Evolutionary conservation across 2,797 vertebrate species (phyloP).

Genomic region (Merluccius polli): DNA sequence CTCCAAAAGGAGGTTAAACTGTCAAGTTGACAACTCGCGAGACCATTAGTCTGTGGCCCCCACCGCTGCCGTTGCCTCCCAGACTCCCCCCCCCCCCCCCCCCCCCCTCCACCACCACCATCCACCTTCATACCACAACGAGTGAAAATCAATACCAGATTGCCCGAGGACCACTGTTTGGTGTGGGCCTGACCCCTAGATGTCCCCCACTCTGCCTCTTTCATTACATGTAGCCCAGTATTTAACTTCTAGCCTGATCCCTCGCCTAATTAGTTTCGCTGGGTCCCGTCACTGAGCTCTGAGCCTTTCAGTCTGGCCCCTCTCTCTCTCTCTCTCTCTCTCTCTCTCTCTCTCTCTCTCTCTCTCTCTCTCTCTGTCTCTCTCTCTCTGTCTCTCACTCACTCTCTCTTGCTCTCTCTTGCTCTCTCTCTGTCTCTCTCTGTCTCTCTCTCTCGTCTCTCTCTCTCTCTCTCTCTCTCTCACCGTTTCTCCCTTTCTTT

Average conservation of each 20-base stretch:
- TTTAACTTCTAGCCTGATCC: slow-evolving; percentile 90
- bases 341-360: slow-evolving; percentile 7
- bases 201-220: slow-evolving; percentile 82
- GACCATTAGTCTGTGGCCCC: slow-evolving; percentile 65
- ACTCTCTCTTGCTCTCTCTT: slow-evolving; percentile 17
- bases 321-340: slow-evolving; percentile 24
- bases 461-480: slow-evolving; percentile 21
- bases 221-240: slow-evolving; percentile 81
- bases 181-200: slow-evolving; percentile 82
- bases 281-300: slow-evolving; percentile 68
- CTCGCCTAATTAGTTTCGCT: slow-evolving; percentile 87
- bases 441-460: background rate
- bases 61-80: slow-evolving; percentile 65
- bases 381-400: slow-evolving; percentile 17
- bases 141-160: slow-evolving; percentile 86
- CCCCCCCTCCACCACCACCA: slow-evolving; percentile 41
- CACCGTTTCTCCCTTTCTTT: slow-evolving; percentile 14
- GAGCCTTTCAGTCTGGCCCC: slow-evolving; percentile 55
- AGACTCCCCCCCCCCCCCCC: slow-evolving; percentile 44
- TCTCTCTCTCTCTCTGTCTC: slow-evolving; percentile 9
- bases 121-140: slow-evolving; percentile 74
- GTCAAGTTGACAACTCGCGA: slow-evolving; percentile 79
- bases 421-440: slow-evolving; percentile 6
- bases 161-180: slow-evolving; percentile 81
- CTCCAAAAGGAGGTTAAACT: slow-evolving; percentile 80